Evolutionary conservation across 2,113 vertebrate species (phyloP), one percentile per base, ranked within the genome.

Genomic region (Chionodraco myersi): DNA sequence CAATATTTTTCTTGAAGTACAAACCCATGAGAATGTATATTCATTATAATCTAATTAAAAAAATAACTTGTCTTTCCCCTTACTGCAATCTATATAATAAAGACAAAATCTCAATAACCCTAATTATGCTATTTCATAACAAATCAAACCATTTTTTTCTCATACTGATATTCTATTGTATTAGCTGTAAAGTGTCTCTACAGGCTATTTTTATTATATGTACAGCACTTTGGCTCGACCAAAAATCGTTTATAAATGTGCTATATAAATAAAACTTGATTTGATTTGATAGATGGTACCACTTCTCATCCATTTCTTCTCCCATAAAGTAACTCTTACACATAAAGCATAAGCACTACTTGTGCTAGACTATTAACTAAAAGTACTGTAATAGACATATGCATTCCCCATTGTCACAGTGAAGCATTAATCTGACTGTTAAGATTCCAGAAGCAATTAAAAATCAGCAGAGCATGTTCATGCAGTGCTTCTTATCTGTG

Each of bases 401-500:
- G 15, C 16, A 16, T 34, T 49, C 18, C 3, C 26, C 3, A 4
- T 44, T 9, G 52, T 75, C 26, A 9, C 3, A 65, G 12, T 8
- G 21, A 16, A 64, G 21, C 53, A 47, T 62, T 69, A 54, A 23
- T 83, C 23, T 34, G 4, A 54, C 58, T 62, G 41, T 69, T 1
- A 44, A 52, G 49, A 71, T 64, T 82, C 45, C 69, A 16, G 65
- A 76, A 53, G 47, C 23, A 41, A 61, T 67, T 72, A 59, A 23
- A 72, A 62, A 48, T 47, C 23, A 61, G 18, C 21, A 48, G 67
- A 59, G 60, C 54, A 73, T 59, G 47, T 45, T 47, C 3, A 52
- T 62, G 49, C 21, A 44, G 48, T 13, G 10, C 30, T 51, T 21
- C 44, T 23, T 70, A 70, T 65, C 60, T 76, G 47, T 53, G 47